Evolutionary conservation across 2,888 invertebrate genomes (phyloP), one percentile per base, ranked within the genome.

Genomic region (Andrena bucephala): DNA sequence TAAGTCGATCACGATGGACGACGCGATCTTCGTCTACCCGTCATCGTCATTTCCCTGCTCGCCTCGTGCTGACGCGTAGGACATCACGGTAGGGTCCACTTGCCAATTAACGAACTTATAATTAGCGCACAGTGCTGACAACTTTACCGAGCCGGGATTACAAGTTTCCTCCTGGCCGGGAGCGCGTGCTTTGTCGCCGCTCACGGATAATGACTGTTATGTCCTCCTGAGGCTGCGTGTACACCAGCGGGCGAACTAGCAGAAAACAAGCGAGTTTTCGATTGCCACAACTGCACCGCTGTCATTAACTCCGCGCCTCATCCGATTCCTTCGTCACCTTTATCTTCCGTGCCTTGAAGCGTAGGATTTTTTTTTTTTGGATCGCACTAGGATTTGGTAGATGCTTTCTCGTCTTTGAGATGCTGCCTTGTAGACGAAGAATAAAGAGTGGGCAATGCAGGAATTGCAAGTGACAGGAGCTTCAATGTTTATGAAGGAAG

Each of bases 101-200:
- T 89, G 76, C 90, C 91, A 92, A 92, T 92, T 91, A 92, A 91
- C 88, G 81, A 91, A 92, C 91, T 92, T 92, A 90, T 92, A 92
- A 92, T 92, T 92, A 91, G 88, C 87, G 87, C 85, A 79, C 86
- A 74, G 76, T 63, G 72, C 77, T 83, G 84, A 84, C 84, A 88
- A 86, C 86, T 87, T 85, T 83, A 84, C 85, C 77, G 67, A 66
- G 66, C 36, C 75, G 72, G 83, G 83, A 86, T 86, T 88, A 88
- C 89, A 83, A 85, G 77, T 77, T 76, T 72, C 82, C 85, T 67
- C 42, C 70, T 79, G 83, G 78, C 59, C 72, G 77, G 77, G 77
- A 77, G 73, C 81, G 67, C 81, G 72, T 79, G 83, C 86, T 88
- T 84, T 83, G 88, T 81, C 71, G 79, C 60, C 75, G 57, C 59